Evolutionary conservation across 2,113 vertebrate genomes (phyloP).

Genomic region (Lota lota): DNA sequence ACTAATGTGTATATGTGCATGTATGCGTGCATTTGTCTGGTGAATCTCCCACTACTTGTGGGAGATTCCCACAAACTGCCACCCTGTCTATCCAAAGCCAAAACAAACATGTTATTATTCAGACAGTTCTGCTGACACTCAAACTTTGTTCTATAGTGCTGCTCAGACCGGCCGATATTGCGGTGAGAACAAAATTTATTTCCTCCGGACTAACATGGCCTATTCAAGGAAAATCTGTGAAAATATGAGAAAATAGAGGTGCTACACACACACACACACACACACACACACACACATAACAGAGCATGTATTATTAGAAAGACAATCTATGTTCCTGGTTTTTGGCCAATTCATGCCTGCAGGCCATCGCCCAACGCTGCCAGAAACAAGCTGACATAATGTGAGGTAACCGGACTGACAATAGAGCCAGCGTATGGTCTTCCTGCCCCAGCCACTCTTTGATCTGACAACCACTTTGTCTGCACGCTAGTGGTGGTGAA

Average conservation of each 20-base stretch:
- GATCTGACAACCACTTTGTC: constrained; percentile 22
- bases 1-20: too few species aligned
- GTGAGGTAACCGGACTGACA: too few species aligned
- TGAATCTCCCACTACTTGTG: not conserved
- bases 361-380: constrained; percentile 16
- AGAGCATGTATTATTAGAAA: constrained; percentile 8
- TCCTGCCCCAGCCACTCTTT: constrained; percentile 24
- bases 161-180: constrained; percentile 20
- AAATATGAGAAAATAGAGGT: not conserved
- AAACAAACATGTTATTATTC: constrained; percentile 10
- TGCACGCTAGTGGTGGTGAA: too few species aligned
- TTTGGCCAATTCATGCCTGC: not conserved
- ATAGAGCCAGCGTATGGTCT: too few species aligned
- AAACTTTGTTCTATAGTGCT: not conserved
- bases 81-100: constrained; percentile 19
- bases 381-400: constrained; percentile 27
- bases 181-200: constrained; percentile 27
- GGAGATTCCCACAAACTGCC: too few species aligned
- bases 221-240: constrained; percentile 4
- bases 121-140: not conserved
- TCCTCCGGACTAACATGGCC: constrained; percentile 30
- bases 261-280: not conserved
- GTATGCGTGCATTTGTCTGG: too few species aligned
- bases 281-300: constrained; percentile 4
- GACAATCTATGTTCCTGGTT: constrained; percentile 18